These are phyloP conservation scores for Saxidomus purpurata DNA, from an alignment of 1,140 invertebrate species.

Conservation along the genomic window DNA sequence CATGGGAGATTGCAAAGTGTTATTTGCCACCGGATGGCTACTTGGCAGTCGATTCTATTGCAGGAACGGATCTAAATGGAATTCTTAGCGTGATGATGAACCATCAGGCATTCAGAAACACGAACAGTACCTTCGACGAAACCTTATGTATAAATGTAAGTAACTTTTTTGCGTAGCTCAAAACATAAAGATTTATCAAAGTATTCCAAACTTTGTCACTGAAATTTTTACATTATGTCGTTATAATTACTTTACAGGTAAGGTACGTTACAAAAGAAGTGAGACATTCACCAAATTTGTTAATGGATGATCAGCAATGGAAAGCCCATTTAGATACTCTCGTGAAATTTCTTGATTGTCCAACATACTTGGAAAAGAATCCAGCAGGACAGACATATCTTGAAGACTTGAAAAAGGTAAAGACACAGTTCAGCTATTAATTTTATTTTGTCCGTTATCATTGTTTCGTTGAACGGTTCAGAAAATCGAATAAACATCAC, in stretches of 20 bases:
- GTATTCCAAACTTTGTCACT: not conserved
- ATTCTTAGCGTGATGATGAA: conserved; percentile 27
- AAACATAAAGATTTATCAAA: not conserved
- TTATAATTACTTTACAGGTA: not conserved
- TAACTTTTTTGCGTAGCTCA: not conserved
- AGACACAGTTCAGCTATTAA: no score
- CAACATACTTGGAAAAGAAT: not conserved
- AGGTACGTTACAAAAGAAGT: no score
- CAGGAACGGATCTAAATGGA: conserved; percentile 18
- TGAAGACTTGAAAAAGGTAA: not conserved
- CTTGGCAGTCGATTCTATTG: not conserved
- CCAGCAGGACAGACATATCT: not conserved
- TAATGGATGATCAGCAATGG: not conserved
- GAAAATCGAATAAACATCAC: no score
- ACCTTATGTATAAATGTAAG: not conserved
- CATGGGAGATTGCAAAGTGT: conserved; percentile 22
- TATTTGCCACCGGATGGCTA: conserved; percentile 25
- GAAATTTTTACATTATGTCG: not conserved
- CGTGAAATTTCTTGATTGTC: conserved; percentile 1
- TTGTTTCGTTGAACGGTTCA: no score
- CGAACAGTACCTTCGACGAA: not conserved
- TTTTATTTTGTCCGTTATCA: no score
- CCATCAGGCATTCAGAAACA: not conserved
- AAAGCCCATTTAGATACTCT: not conserved
- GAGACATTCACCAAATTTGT: not conserved